phyloP scores from a whole-genome alignment of 2,888 invertebrate genomes.

The Eristalis tenax region DNA sequence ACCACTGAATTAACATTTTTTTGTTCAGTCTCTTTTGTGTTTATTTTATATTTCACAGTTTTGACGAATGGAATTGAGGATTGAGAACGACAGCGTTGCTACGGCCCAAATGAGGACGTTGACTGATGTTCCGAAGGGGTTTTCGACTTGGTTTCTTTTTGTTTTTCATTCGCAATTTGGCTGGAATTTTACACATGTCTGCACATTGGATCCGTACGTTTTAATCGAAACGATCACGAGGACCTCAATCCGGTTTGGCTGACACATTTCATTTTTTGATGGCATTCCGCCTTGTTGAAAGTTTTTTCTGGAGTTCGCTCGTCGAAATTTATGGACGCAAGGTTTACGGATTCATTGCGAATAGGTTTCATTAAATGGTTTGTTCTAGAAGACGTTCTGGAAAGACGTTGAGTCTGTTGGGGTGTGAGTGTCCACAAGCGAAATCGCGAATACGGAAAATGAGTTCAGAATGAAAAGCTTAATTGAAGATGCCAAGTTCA shows the following conservation, averaged over 20 bases:
- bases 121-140: neutral
- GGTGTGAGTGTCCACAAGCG: no score
- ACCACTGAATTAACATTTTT: conserved; percentile 46
- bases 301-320: no score
- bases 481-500: no score
- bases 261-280: no score
- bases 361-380: no score
- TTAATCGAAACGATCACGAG: neutral
- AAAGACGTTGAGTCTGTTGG: no score
- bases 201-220: neutral
- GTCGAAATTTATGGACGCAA: no score
- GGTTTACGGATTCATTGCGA: no score
- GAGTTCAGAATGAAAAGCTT: no score
- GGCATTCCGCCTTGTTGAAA: no score
- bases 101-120: neutral
- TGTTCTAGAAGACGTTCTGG: no score
- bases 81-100: neutral
- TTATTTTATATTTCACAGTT: neutral
- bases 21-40: neutral
- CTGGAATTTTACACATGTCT: neutral
- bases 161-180: neutral
- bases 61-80: neutral
- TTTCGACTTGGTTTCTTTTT: neutral
- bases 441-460: no score
- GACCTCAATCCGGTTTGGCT: neutral